Evolutionary conservation across 35 echinoderm and acorn worm genomes (phyloP), one percentile per base, ranked within the genome.

Genomic region (Antedon bifida): DNA sequence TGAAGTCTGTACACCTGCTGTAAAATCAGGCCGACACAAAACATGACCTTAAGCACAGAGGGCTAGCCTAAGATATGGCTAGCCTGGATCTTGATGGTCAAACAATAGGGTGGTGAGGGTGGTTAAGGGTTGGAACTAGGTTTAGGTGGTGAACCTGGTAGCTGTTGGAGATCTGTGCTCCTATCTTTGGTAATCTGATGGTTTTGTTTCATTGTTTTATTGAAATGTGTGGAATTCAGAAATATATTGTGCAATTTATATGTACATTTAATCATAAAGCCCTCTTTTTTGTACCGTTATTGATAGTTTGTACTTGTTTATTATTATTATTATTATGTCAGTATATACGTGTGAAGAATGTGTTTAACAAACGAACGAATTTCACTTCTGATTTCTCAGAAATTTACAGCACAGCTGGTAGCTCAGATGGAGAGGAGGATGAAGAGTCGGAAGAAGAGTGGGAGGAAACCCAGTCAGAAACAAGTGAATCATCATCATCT

Each of bases 151-250:
- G 75, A 35, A 32, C 36, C 29, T 34, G 34, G 34, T 51, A 11
- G 64, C 55, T 82, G 34, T 82, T 85, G 79, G 85, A 79, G 55
- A 34, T 19, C 55, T 55, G 78, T 89, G 93, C 88, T 34, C 73
- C 83, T 64, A 85, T 91, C 93, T 96, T 96, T 96, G 88, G 93
- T 96, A 96, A 96, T 96, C 93, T 96, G 93, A 96, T 93, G 93
- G 82, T 89, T 78, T 4, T 23, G 28, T 32, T 29, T 4, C 30
- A 29, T 8, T 4, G 5, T 5, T 75, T 29, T 75, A 75, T 29
- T 8, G 3, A 75, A 75, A 75, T 75, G 21, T 28, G n/a, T n/a
- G n/a, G n/a, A n/a, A n/a, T n/a, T n/a, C n/a, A n/a, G n/a, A n/a
- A n/a, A n/a, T n/a, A n/a, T n/a, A n/a, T n/a, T n/a, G n/a, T n/a